These are phyloP conservation scores for Lithophane ornitopus DNA, from an alignment of 2,888 invertebrate genomes.

Conservation along the genomic window DNA sequence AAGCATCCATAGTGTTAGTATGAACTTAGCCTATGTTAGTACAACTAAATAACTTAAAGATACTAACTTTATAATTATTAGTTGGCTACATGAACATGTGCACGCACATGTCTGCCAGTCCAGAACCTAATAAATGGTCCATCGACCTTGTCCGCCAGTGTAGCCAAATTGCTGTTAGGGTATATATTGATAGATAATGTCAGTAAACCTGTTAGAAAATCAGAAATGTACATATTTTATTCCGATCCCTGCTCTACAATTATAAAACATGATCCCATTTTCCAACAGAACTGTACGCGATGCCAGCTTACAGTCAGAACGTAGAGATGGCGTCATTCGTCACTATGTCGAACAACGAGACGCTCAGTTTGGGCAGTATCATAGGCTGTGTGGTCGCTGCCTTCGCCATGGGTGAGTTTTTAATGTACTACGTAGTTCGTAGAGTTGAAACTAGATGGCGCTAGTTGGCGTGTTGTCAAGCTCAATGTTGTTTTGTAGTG, in stretches of 20 bases:
- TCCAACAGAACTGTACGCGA: slow-evolving; percentile 82
- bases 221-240: neutral
- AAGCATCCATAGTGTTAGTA: too few species aligned
- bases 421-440: slow-evolving; percentile 32
- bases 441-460: slow-evolving; percentile 67
- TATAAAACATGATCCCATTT: neutral
- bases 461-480: neutral
- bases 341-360: slow-evolving; percentile 74
- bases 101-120: too few species aligned
- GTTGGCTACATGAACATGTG: too few species aligned
- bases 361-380: slow-evolving; percentile 80
- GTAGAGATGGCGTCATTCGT: slow-evolving; percentile 88
- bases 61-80: too few species aligned
- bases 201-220: too few species aligned
- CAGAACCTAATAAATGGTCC: too few species aligned
- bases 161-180: too few species aligned
- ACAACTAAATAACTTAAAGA: too few species aligned
- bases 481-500: slow-evolving; percentile 1
- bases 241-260: too few species aligned
- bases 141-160: too few species aligned
- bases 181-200: too few species aligned
- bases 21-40: too few species aligned
- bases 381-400: slow-evolving; percentile 84
- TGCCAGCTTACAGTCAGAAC: slow-evolving; percentile 86
- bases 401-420: slow-evolving; percentile 81